Evolutionary conservation across 2,888 invertebrate species (phyloP), one percentile per base, ranked within the genome.

Genomic region (Ethmia dodecea): DNA sequence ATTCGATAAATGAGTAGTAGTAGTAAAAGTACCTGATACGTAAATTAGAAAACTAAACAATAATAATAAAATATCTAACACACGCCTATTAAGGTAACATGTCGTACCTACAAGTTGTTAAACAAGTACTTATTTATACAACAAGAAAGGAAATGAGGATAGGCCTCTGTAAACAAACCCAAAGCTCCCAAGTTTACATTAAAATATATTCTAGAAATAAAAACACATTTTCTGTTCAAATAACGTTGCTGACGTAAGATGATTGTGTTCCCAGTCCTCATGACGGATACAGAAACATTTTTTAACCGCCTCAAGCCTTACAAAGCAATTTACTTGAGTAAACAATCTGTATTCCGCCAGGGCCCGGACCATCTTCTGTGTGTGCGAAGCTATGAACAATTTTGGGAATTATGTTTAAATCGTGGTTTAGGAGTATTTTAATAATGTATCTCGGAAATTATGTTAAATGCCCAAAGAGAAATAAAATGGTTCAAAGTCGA

Each of bases 321-420:
- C 75, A 70, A 73, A 75, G 76, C 75, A 79, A 79, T 78, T 77
- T 78, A 57, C 67, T 67, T 69, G 68, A 73, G 73, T 72, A 78
- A 71, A 76, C 72, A 76, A 71, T 70, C 61, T 66, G 60, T 62
- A 60, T 53, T 63, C 60, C 49, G 46, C 34, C 40, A 46, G 42
- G 10, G 43, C 48, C 38, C 43, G 38, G 37, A 55, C 52, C 52
- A 48, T 57, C 58, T 62, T n/a, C n/a, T n/a, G n/a, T n/a, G n/a
- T n/a, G n/a, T n/a, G n/a, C n/a, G n/a, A n/a, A n/a, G n/a, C n/a
- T n/a, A n/a, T n/a, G n/a, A n/a, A n/a, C n/a, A n/a, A n/a, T n/a
- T n/a, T n/a, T 59, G 52, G 42, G 39, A 37, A 36, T 37, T 30
- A 35, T 32, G 18, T 15, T n/a, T n/a, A n/a, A n/a, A n/a, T n/a